These are phyloP conservation scores for Sarcophaga variegata DNA, from an alignment of 2,888 invertebrate genomes.

Conservation along the genomic window DNA sequence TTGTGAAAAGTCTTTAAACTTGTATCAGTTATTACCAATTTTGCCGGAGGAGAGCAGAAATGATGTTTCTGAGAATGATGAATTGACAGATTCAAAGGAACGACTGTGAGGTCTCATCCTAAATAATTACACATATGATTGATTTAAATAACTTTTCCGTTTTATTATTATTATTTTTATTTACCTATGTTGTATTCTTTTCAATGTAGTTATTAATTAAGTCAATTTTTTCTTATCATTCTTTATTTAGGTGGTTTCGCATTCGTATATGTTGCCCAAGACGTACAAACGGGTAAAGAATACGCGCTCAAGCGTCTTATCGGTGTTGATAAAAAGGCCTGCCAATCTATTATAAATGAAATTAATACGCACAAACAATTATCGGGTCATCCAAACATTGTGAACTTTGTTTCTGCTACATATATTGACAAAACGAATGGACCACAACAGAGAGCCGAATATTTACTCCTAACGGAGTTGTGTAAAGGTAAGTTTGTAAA, in stretches of 20 bases:
- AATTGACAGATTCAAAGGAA: no score
- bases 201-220: not conserved
- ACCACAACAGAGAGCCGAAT: constrained; percentile 92
- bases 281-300: constrained; percentile 91
- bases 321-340: constrained; percentile 91
- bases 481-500: constrained; percentile 87
- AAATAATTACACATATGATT: no score
- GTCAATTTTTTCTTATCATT: constrained; percentile 14
- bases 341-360: constrained; percentile 90
- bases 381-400: constrained; percentile 95
- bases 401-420: constrained; percentile 93
- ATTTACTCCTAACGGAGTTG: constrained; percentile 94
- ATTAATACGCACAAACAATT: constrained; percentile 93
- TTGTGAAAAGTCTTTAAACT: no score
- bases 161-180: no score
- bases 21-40: no score
- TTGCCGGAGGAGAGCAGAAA: no score
- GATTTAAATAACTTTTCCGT: no score
- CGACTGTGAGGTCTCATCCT: no score
- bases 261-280: constrained; percentile 97
- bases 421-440: constrained; percentile 91
- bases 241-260: constrained; percentile 93
- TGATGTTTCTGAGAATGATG: no score
- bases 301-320: constrained; percentile 96
- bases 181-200: no score